Evolutionary conservation across 2,888 invertebrate species (phyloP).

Genomic region (Orthosia incerta): DNA sequence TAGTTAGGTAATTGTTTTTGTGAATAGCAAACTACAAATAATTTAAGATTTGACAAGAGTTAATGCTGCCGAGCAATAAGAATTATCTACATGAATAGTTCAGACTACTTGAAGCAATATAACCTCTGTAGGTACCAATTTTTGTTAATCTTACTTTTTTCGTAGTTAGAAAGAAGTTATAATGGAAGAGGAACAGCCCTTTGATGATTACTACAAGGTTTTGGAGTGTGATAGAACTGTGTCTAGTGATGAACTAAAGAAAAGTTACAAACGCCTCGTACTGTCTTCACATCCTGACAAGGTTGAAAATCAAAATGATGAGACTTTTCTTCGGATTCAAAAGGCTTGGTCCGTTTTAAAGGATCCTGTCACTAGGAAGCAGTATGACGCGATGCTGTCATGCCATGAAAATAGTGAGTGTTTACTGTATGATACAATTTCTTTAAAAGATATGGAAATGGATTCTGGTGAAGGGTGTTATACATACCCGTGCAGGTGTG

Average conservation of each 20-base stretch:
- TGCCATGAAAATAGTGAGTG: slow-evolving; percentile 91
- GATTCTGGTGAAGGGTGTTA: slow-evolving; percentile 78
- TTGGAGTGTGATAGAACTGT: slow-evolving; percentile 90
- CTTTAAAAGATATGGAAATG: slow-evolving; percentile 85
- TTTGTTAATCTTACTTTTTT: not conserved
- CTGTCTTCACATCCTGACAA: slow-evolving; percentile 92
- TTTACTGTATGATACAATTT: slow-evolving; percentile 92
- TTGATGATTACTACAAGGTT: slow-evolving; percentile 89
- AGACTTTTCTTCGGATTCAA: slow-evolving; percentile 87
- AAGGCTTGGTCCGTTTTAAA: slow-evolving; percentile 94
- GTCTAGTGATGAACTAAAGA: slow-evolving; percentile 91
- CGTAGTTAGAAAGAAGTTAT: slow-evolving; percentile 8
- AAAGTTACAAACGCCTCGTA: slow-evolving; percentile 91
- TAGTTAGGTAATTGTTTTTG: slow-evolving; percentile 7
- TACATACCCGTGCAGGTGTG: slow-evolving; percentile 93
- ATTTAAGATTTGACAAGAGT: not conserved
- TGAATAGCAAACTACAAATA: not conserved
- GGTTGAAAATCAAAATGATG: slow-evolving; percentile 70
- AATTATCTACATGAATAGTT: not conserved
- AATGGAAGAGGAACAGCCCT: slow-evolving; percentile 62
- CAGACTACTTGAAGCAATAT: slow-evolving; percentile 8
- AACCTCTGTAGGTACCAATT: slow-evolving; percentile 39
- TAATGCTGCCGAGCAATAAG: not conserved
- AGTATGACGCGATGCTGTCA: slow-evolving; percentile 92
- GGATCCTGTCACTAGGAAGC: slow-evolving; percentile 91